Conservation (phyloP, 2,888 invertebrate species). For the Dryocosmus kuriphilus region DNA sequence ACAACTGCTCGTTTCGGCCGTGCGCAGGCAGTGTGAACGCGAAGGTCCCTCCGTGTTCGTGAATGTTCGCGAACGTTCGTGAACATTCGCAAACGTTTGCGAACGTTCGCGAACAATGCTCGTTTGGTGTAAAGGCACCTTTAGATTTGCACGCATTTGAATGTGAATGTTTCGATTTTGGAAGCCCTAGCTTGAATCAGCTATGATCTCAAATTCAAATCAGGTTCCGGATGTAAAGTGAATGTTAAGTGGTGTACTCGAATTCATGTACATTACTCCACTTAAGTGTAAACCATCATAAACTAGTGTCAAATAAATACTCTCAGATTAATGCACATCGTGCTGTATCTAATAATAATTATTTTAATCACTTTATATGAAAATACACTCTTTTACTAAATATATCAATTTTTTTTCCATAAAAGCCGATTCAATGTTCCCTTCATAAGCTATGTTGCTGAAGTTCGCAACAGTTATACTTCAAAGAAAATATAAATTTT, state of each 20-base stretch:
- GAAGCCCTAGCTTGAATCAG: constrained; percentile 28
- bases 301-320: constrained; percentile 25
- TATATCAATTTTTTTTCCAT: background rate
- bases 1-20: too few relatives aligned
- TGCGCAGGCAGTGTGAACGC: too few relatives aligned
- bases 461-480: too few relatives aligned
- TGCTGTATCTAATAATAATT: background rate
- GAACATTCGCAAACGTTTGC: too few relatives aligned
- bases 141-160: background rate
- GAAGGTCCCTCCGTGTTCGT: too few relatives aligned
- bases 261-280: constrained; percentile 35
- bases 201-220: constrained; percentile 37
- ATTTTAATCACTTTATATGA: background rate
- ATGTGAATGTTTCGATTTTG: constrained; percentile 32
- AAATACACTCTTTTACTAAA: background rate
- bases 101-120: too few relatives aligned
- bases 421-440: background rate
- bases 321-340: background rate
- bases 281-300: constrained; percentile 25
- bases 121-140: too few relatives aligned
- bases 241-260: constrained; percentile 39
- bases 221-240: constrained; percentile 27
- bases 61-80: too few relatives aligned
- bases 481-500: too few relatives aligned
- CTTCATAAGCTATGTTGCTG: too few relatives aligned